Conservation (phyloP, 1,140 invertebrate genomes). For the Apocrypta bakeri region DNA sequence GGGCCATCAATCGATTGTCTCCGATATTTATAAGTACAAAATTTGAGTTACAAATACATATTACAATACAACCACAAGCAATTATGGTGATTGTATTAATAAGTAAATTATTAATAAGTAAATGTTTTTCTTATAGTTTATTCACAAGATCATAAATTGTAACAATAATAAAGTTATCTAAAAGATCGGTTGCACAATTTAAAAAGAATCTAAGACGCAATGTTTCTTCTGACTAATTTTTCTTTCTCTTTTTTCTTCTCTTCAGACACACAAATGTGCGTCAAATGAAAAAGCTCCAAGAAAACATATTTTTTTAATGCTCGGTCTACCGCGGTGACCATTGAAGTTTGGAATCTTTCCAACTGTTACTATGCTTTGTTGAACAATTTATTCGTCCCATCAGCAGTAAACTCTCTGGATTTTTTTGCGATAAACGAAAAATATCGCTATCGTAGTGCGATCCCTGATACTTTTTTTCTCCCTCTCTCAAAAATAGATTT, state of each 20-base stretch:
- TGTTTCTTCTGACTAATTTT: not conserved
- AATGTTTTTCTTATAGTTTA: too few species aligned
- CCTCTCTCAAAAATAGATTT: not conserved
- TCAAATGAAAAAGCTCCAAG: not conserved
- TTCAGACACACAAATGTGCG: not conserved
- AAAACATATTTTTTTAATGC: conserved; percentile 25
- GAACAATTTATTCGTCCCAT: conserved; percentile 19
- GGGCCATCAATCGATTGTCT: too few species aligned
- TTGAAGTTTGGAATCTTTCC: conserved; percentile 2
- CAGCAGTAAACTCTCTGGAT: not conserved
- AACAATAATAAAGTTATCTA: too few species aligned
- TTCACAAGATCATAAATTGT: too few species aligned
- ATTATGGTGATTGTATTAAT: too few species aligned
- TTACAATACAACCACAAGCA: too few species aligned
- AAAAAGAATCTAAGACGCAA: not conserved
- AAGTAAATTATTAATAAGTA: too few species aligned
- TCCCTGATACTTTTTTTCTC: too few species aligned
- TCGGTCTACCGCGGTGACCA: not conserved
- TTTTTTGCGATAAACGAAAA: not conserved
- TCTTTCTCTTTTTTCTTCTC: not conserved
- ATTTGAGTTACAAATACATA: too few species aligned
- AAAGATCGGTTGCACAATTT: not conserved
- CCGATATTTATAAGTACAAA: too few species aligned
- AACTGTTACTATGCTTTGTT: conserved; percentile 16
- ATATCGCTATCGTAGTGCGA: not conserved